Percentiles rank a stretch among this genome's conserved stretches.
phyloP scores from a whole-genome alignment of 2,113 vertebrate genomes.

The Python bivittatus region DNA sequence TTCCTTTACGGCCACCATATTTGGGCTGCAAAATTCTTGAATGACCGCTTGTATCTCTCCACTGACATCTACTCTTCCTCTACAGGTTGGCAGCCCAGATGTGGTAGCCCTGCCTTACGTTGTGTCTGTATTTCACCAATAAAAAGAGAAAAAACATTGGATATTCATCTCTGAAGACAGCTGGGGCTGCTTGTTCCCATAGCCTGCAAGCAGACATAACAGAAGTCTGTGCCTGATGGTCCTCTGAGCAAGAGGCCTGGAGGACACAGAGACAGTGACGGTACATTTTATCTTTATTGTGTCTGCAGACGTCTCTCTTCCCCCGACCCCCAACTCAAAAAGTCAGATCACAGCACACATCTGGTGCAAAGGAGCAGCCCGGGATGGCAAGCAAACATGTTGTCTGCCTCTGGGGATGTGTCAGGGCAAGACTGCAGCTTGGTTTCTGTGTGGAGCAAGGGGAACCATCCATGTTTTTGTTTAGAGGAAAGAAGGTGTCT shows the following conservation, averaged over 20 bases:
- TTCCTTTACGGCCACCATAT: no score
- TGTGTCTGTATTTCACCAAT: not conserved
- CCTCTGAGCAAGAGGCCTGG: not conserved
- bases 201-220: not conserved
- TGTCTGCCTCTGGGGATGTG: not conserved
- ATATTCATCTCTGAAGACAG: not conserved
- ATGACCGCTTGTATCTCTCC: no score
- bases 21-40: no score
- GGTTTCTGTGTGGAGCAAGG: not conserved
- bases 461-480: not conserved
- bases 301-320: not conserved
- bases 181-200: not conserved
- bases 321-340: not conserved
- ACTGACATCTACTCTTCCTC: no score
- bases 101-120: not conserved
- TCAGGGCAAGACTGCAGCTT: not conserved
- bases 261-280: not conserved
- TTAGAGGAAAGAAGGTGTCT: not conserved
- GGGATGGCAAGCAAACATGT: not conserved
- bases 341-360: not conserved
- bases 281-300: not conserved
- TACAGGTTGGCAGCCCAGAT: not conserved
- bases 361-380: not conserved
- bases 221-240: not conserved
- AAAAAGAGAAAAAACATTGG: not conserved